Evolutionary conservation across 2,888 invertebrate species (phyloP).

Genomic region (Eupithecia centaureata): DNA sequence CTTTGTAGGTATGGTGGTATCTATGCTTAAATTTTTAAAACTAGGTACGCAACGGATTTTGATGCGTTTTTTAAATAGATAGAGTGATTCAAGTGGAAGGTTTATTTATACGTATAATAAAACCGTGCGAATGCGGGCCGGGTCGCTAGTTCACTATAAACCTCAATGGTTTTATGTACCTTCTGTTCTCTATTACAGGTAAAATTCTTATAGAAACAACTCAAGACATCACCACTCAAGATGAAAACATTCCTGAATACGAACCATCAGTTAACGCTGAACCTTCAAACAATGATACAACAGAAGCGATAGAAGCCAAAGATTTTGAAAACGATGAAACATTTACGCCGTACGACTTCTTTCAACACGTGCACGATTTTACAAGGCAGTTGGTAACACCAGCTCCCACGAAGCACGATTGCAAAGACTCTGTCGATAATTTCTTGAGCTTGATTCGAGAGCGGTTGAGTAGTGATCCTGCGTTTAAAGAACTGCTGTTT

Average conservation of each 20-base stretch:
- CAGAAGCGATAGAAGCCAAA: conserved; percentile 7
- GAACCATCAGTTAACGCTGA: conserved; percentile 4
- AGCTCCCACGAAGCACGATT: conserved; percentile 50
- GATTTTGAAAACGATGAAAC: conserved; percentile 43
- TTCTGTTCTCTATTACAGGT: conserved; percentile 29
- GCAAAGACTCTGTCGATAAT: conserved; percentile 69
- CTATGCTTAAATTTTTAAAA: too few relatives aligned
- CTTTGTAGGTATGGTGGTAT: too few relatives aligned
- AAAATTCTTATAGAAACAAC: conserved; percentile 16
- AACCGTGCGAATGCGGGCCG: too few relatives aligned
- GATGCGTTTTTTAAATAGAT: too few relatives aligned
- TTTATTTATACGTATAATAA: too few relatives aligned
- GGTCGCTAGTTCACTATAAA: neutral
- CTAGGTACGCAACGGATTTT: too few relatives aligned
- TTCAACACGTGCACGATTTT: conserved; percentile 61
- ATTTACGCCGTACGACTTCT: conserved; percentile 62
- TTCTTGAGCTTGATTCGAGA: conserved; percentile 70
- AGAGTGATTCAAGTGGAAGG: too few relatives aligned
- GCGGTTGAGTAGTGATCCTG: conserved; percentile 66
- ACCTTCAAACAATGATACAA: conserved; percentile 15
- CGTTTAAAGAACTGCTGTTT: conserved; percentile 64
- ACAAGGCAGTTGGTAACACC: conserved; percentile 49
- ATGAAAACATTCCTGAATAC: conserved; percentile 13
- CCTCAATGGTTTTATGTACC: neutral
- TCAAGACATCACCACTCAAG: conserved; percentile 17